A percentile compares a stretch with the other conserved stretches of the same genome.
Evolutionary conservation across 2,113 vertebrate species (phyloP).

Genomic region (Gymnorhina tibicen): DNA sequence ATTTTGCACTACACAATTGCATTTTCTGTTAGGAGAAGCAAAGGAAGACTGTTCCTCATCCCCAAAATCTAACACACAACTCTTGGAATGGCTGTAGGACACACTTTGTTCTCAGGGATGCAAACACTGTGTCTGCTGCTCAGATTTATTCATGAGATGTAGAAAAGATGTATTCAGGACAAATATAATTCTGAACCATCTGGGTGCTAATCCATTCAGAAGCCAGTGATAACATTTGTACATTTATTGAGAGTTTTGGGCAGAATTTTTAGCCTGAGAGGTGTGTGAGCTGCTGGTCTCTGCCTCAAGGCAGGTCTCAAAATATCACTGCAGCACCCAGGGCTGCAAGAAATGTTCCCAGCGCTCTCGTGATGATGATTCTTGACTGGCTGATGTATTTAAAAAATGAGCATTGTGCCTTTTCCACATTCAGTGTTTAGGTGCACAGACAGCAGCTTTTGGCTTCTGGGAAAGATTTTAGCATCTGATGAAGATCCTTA

Average conservation of each 20-base stretch:
- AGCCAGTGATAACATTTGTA: not conserved
- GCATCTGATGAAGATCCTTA: not conserved
- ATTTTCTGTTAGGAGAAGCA: not conserved
- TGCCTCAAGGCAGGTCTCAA: not conserved
- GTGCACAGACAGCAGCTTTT: not conserved
- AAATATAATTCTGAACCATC: not conserved
- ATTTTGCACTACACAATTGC: not conserved
- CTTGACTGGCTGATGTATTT: not conserved
- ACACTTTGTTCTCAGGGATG: not conserved
- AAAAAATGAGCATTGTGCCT: not conserved
- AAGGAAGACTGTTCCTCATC: rapidly evolving
- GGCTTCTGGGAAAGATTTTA: not conserved
- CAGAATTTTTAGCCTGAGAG: not conserved
- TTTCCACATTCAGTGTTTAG: not conserved
- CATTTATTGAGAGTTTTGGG: not conserved
- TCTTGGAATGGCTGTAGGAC: not conserved
- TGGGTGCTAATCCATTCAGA: not conserved
- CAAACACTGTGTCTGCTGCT: not conserved
- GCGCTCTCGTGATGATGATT: not conserved
- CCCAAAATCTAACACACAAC: not conserved
- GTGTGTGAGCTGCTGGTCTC: not conserved
- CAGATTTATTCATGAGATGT: conserved; percentile 41
- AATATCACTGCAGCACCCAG: not conserved
- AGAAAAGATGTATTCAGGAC: conserved; percentile 36
- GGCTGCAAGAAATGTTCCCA: not conserved